Conservation (phyloP, 2,797 vertebrate genomes). For the Hybognathus amarus region DNA sequence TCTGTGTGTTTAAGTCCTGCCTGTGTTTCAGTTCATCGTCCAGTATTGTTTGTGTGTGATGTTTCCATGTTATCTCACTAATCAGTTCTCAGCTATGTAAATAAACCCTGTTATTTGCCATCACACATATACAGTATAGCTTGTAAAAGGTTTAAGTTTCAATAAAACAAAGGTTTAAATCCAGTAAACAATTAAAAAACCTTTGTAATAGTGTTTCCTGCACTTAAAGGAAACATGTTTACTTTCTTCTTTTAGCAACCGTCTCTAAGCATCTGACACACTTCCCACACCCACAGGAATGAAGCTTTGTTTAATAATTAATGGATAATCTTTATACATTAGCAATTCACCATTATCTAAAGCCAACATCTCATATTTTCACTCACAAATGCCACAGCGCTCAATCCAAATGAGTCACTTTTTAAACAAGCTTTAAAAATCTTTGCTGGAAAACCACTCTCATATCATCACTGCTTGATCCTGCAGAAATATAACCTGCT, state of each 20-base stretch:
- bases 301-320: slow-evolving; percentile 11
- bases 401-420: no score
- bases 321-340: not conserved
- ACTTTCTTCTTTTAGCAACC: not conserved
- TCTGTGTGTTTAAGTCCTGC: no score
- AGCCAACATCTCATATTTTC: not conserved
- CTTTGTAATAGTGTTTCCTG: not conserved
- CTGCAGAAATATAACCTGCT: no score
- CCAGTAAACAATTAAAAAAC: not conserved
- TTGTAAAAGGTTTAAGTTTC: not conserved
- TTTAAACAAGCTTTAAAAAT: no score
- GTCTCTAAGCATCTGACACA: not conserved
- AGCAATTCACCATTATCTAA: not conserved
- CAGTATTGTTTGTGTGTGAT: no score
- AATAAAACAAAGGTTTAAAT: not conserved
- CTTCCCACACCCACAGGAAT: not conserved
- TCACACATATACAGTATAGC: not conserved
- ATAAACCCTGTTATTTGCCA: no score
- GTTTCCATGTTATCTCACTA: no score
- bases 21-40: no score
- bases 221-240: not conserved
- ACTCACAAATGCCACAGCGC: no score
- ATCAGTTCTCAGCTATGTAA: no score
- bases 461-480: no score
- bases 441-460: no score